Evolutionary conservation across 2,113 vertebrate species (phyloP).

Genomic region (Nycticryphes semicollaris): DNA sequence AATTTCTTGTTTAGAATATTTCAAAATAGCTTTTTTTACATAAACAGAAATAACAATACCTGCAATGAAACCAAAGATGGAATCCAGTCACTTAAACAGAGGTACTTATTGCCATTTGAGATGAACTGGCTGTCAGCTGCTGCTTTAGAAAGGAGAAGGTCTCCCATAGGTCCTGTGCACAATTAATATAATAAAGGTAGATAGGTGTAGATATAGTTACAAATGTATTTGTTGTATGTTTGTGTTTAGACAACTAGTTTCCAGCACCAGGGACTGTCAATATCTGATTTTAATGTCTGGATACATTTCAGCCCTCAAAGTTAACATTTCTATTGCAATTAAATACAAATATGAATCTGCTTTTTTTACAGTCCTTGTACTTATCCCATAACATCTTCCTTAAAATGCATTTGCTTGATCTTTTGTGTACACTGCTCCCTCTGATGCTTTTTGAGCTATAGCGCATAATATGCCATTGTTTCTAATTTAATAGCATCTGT

Average conservation of each 20-base stretch:
- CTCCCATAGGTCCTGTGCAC: not conserved
- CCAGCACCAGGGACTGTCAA: not conserved
- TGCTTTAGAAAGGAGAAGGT: not conserved
- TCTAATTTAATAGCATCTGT: not conserved
- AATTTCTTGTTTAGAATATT: not conserved
- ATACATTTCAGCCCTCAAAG: not conserved
- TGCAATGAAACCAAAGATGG: not conserved
- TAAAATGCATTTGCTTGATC: not conserved
- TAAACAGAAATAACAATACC: not conserved
- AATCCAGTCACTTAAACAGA: not conserved
- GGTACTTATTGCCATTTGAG: not conserved
- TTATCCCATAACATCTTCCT: not conserved
- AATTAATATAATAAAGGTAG: not conserved
- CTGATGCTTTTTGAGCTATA: not conserved
- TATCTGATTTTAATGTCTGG: not conserved
- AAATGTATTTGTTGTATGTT: not conserved
- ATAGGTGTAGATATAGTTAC: not conserved
- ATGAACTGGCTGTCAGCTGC: not conserved
- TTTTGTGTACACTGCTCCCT: not conserved
- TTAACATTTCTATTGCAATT: not conserved
- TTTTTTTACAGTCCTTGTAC: not conserved
- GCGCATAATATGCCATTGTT: not conserved
- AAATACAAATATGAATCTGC: not conserved
- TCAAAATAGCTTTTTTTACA: not conserved
- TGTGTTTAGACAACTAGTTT: not conserved